Percentiles rank a stretch among this genome's conserved stretches.
Conservation (phyloP, 2,888 invertebrate genomes). For the Arenicola marina region DNA sequence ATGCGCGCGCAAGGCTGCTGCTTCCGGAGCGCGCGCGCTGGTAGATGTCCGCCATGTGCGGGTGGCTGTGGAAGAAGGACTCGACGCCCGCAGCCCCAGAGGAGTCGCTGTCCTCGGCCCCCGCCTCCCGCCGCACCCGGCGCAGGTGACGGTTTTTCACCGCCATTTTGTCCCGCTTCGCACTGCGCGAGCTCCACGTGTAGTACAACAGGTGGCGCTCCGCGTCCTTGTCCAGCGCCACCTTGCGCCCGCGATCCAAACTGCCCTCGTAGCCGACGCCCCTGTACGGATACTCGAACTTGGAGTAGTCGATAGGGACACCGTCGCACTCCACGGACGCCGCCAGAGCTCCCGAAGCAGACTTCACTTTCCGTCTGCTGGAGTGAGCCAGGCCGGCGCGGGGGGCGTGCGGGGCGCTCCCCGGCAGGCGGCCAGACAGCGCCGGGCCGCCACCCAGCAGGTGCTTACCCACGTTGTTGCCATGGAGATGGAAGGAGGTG, state of each 20-base stretch:
- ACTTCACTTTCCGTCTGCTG: background rate
- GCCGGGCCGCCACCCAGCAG: no score
- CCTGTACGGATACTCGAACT: background rate
- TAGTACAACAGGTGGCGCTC: background rate
- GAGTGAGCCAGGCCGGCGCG: background rate
- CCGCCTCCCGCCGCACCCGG: background rate
- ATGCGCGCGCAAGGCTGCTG: no score
- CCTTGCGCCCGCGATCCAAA: background rate
- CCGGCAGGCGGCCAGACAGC: no score
- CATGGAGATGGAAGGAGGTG: slow-evolving; percentile 17
- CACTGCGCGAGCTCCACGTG: slow-evolving; percentile 1
- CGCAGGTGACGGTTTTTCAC: background rate
- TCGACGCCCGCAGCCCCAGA: no score
- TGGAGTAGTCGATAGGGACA: background rate
- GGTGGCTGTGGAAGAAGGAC: no score
- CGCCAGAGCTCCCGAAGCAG: background rate
- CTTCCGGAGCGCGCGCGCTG: no score
- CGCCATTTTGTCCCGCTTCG: background rate
- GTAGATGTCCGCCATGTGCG: no score
- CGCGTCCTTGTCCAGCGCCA: slow-evolving; percentile 2
- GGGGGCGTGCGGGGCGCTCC: background rate
- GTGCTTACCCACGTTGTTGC: slow-evolving; percentile 10
- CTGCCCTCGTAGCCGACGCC: no score
- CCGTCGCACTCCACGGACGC: background rate
- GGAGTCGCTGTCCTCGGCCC: background rate